phyloP scores from a whole-genome alignment of 2,888 invertebrate species.

The Quadroppia sp. region DNA sequence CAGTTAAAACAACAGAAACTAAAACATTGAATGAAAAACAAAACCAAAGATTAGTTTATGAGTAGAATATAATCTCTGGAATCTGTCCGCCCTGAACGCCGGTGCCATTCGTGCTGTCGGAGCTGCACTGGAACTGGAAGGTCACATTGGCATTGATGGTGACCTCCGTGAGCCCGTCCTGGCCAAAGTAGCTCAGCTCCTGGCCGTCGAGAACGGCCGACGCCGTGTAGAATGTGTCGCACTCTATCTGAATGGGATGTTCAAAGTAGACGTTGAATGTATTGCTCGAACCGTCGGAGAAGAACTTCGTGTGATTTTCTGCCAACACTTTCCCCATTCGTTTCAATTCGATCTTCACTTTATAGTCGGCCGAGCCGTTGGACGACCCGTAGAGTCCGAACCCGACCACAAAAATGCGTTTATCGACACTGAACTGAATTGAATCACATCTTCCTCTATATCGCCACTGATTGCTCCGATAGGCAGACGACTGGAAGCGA shows the following conservation, averaged over 20 bases:
- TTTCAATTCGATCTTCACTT: conserved; percentile 89
- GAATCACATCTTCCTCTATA: conserved; percentile 94
- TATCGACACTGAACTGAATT: conserved; percentile 93
- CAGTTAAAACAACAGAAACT: too few relatives aligned
- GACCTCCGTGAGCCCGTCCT: conserved; percentile 92
- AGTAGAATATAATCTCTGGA: conserved; percentile 91
- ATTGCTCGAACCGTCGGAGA: conserved; percentile 92
- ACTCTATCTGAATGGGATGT: conserved; percentile 72
- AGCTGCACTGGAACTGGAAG: conserved; percentile 95
- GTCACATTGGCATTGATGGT: conserved; percentile 80
- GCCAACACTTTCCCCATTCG: conserved; percentile 78
- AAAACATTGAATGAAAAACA: too few relatives aligned
- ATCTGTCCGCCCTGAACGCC: conserved; percentile 97
- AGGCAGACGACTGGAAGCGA: conserved; percentile 92
- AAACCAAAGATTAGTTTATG: too few relatives aligned
- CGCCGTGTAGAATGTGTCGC: conserved; percentile 89
- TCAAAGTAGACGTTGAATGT: conserved; percentile 85
- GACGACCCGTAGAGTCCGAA: conserved; percentile 94
- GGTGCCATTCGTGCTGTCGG: conserved; percentile 94
- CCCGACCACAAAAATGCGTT: conserved; percentile 90
- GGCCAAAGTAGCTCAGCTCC: conserved; percentile 92
- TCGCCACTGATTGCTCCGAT: conserved; percentile 94
- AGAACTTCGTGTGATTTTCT: conserved; percentile 87
- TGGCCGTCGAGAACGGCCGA: conserved; percentile 91
- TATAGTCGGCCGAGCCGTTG: conserved; percentile 90